phyloP scores from a whole-genome alignment of 2,888 invertebrate genomes.

The Cephus pygmeus region DNA sequence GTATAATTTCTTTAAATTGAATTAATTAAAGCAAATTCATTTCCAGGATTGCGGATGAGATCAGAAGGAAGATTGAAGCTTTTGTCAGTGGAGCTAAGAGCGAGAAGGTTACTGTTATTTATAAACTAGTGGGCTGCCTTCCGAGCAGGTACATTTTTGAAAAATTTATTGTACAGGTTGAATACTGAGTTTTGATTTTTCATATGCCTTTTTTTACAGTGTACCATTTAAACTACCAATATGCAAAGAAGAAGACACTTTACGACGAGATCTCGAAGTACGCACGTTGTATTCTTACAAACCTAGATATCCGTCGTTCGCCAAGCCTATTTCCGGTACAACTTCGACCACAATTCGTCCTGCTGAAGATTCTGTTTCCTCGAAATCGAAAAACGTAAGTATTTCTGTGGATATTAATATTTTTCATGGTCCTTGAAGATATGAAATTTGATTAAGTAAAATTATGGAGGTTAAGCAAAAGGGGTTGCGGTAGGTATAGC shows the following conservation, averaged over 20 bases:
- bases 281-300: constrained; percentile 33
- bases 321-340: background rate
- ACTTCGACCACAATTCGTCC: background rate
- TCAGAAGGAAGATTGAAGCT: background rate
- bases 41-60: background rate
- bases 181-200: background rate
- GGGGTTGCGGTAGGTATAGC: background rate
- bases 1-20: background rate
- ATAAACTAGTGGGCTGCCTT: constrained; percentile 29
- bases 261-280: constrained; percentile 31
- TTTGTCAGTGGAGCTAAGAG: background rate
- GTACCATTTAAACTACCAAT: constrained; percentile 42
- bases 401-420: background rate
- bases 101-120: background rate
- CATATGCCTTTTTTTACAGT: constrained; percentile 25
- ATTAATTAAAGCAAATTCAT: background rate
- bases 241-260: constrained; percentile 35
- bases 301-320: background rate
- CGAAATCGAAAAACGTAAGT: background rate
- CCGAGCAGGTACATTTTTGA: constrained; percentile 30
- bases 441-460: background rate
- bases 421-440: background rate
- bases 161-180: background rate
- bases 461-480: background rate
- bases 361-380: background rate